These are phyloP conservation scores for Porites rus DNA, from an alignment of 92 coral and sea anemone species.

Conservation along the genomic window DNA sequence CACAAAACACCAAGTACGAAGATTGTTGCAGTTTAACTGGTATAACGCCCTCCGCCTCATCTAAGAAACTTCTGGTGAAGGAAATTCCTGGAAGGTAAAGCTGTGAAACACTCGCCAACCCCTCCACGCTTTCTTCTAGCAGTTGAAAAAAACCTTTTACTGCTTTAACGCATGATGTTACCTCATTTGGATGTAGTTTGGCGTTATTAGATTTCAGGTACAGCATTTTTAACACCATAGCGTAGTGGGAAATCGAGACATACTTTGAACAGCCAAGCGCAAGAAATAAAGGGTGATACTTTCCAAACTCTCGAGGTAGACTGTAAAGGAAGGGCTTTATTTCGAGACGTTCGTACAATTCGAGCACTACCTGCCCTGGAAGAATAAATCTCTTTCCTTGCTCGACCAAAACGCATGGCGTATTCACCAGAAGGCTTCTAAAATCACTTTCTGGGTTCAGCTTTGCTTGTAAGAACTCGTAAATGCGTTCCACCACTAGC, in stretches of 20 bases:
- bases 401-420: conserved; percentile 48
- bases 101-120: not conserved
- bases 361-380: conserved; percentile 53
- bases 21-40: conserved; percentile 52
- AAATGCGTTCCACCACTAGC: conserved; percentile 11
- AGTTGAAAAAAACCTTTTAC: conserved; percentile 60
- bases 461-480: conserved; percentile 25
- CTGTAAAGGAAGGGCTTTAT: conserved; percentile 53
- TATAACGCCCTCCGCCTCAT: not conserved
- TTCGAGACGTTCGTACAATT: conserved; percentile 25
- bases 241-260: conserved; percentile 64
- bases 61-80: not conserved
- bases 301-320: conserved; percentile 20
- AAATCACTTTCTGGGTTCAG: not conserved
- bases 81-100: conserved; percentile 59
- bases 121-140: conserved; percentile 1
- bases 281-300: conserved; percentile 35
- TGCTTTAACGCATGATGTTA: conserved; percentile 30
- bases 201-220: conserved; percentile 1
- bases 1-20: conserved; percentile 52
- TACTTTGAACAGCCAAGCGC: conserved; percentile 56
- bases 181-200: conserved; percentile 71
- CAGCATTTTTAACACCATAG: conserved; percentile 60
- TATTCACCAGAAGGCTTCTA: not conserved
- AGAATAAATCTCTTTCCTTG: conserved; percentile 34